Conservation (phyloP, 2,113 vertebrate species). For the Collichthys lucidus region DNA sequence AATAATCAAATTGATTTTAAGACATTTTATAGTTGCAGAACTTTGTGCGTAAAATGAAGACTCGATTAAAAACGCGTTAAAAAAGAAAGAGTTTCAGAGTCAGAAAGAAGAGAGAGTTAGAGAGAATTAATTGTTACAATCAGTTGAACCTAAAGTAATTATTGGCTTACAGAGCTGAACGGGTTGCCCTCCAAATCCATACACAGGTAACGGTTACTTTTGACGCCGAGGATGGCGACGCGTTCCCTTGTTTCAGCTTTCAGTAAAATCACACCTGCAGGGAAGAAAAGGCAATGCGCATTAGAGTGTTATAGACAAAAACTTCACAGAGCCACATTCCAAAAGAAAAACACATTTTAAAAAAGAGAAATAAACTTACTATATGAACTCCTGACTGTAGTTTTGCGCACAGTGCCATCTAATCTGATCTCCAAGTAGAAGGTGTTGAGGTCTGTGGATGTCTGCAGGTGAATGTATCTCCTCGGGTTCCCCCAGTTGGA, state of each 20-base stretch:
- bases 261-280: constrained; percentile 89
- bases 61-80: not conserved
- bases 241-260: constrained; percentile 89
- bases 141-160: not conserved
- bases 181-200: constrained; percentile 90
- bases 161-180: constrained; percentile 90
- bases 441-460: constrained; percentile 86
- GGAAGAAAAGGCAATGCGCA: not conserved
- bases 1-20: not conserved
- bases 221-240: constrained; percentile 91
- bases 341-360: not conserved
- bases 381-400: constrained; percentile 88
- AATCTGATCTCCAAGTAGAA: constrained; percentile 92
- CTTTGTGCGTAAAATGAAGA: constrained; percentile 19
- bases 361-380: constrained; percentile 85
- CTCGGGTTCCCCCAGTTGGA: constrained; percentile 89
- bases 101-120: not conserved
- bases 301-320: not conserved
- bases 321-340: not conserved
- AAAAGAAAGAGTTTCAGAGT: not conserved
- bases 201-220: constrained; percentile 90
- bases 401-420: constrained; percentile 88
- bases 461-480: constrained; percentile 87
- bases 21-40: not conserved
- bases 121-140: too few species aligned